Conservation (phyloP, 2,113 vertebrate species). For the Hypomesus transpacificus region DNA sequence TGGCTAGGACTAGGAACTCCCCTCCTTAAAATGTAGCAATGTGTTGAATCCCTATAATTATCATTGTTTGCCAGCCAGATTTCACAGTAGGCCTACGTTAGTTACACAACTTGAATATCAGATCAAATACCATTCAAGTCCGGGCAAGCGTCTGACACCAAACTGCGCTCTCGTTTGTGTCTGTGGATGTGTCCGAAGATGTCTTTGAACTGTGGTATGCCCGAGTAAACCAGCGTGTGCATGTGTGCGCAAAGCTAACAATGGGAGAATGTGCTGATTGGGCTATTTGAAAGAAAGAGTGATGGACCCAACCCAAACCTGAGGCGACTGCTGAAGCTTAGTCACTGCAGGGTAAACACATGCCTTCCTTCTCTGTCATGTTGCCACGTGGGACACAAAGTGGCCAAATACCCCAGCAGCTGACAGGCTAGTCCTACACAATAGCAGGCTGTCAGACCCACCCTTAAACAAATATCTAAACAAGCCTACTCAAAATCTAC, state of each 20-base stretch:
- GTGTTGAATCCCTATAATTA: no score
- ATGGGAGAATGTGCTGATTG: slow-evolving; percentile 57
- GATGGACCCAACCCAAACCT: slow-evolving; percentile 39
- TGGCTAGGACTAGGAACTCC: no score
- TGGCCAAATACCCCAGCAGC: slow-evolving; percentile 10
- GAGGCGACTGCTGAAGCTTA: slow-evolving; percentile 21
- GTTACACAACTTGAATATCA: not conserved
- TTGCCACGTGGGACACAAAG: slow-evolving; percentile 26
- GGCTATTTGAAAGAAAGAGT: slow-evolving; percentile 20
- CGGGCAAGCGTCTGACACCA: no score
- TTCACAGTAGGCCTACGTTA: not conserved
- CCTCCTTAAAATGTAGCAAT: no score
- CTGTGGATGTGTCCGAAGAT: not conserved
- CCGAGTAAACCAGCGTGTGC: not conserved
- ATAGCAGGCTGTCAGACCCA: not conserved
- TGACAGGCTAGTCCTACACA: slow-evolving; percentile 12
- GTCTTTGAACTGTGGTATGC: not conserved
- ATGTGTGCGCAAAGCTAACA: slow-evolving; percentile 29
- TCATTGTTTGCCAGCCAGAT: no score
- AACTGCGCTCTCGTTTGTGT: no score
- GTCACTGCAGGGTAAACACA: slow-evolving; percentile 36
- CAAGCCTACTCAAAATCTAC: no score
- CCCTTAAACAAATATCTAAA: not conserved
- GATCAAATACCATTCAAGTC: not conserved
- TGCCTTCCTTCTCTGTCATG: slow-evolving; percentile 25